Evolutionary conservation across 2,113 vertebrate species (phyloP).

Genomic region (Alectura lathami): DNA sequence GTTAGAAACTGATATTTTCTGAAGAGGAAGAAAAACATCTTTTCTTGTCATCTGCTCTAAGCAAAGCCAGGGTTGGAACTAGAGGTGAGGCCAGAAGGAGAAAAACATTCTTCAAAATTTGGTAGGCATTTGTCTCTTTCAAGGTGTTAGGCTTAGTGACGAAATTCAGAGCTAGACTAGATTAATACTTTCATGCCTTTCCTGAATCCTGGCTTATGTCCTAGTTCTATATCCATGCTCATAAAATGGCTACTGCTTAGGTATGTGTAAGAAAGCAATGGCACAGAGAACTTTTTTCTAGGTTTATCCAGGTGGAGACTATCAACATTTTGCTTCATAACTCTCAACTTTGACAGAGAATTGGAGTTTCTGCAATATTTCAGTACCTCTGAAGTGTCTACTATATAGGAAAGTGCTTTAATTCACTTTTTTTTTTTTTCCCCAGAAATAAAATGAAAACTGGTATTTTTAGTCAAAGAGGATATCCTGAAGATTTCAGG

Average conservation of each 20-base stretch:
- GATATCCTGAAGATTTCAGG: neutral
- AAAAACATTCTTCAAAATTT: neutral
- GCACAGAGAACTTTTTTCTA: neutral
- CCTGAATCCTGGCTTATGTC: neutral
- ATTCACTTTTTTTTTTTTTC: neutral
- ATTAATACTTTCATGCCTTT: neutral
- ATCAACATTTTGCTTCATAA: neutral
- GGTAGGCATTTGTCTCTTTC: neutral
- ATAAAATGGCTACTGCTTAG: conserved; percentile 3
- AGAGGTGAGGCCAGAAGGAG: neutral
- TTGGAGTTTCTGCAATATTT: neutral
- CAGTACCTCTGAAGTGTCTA: neutral
- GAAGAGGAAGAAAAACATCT: neutral
- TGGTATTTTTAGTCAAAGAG: neutral
- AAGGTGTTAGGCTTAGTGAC: neutral
- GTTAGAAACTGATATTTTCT: neutral
- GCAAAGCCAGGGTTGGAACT: neutral
- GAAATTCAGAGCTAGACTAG: neutral
- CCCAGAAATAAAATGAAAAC: neutral
- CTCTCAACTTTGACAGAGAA: neutral
- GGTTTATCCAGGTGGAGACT: neutral
- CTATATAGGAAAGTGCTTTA: neutral
- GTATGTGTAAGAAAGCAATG: neutral
- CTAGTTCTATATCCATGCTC: neutral
- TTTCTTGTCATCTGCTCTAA: neutral